Percentiles rank a stretch among this genome's conserved stretches.
phyloP scores from a whole-genome alignment of 2,888 invertebrate species.

The Standfussiana lucernea region DNA sequence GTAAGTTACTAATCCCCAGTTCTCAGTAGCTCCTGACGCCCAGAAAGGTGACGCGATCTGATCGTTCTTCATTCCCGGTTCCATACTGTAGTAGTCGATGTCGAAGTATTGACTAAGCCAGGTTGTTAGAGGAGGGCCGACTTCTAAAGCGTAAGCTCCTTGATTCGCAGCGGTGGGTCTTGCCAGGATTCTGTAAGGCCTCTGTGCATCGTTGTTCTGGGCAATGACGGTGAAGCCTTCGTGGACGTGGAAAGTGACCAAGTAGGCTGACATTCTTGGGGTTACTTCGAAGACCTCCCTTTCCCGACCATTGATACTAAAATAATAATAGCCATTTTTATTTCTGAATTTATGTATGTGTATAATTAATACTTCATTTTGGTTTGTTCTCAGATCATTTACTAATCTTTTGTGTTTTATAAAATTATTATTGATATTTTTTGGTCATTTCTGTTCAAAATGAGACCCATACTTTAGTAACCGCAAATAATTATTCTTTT shows the following conservation, averaged over 20 bases:
- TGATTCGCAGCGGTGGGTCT: constrained; percentile 83
- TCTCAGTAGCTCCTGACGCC: constrained; percentile 89
- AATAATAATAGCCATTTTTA: constrained; percentile 48
- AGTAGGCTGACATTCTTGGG: constrained; percentile 95
- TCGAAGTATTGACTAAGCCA: constrained; percentile 84
- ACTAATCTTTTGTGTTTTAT: neutral
- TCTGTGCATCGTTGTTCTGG: constrained; percentile 74
- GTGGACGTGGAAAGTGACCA: constrained; percentile 93
- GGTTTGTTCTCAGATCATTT: neutral
- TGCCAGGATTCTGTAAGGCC: constrained; percentile 84
- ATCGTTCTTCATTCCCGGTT: constrained; percentile 83
- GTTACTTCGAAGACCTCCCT: constrained; percentile 90
- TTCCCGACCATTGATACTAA: constrained; percentile 78
- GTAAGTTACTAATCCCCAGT: constrained; percentile 88
- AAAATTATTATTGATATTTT: neutral
- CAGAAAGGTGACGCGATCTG: constrained; percentile 87
- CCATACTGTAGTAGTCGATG: constrained; percentile 85
- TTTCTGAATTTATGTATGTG: neutral
- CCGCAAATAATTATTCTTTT: neutral
- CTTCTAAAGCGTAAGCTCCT: constrained; percentile 85
- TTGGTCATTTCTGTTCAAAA: neutral
- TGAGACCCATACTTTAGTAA: neutral
- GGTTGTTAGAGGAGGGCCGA: constrained; percentile 83
- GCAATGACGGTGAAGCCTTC: constrained; percentile 85
- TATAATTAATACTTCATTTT: neutral